These are phyloP conservation scores for Chironomus tentans DNA, from an alignment of 2,888 invertebrate species.

Conservation along the genomic window DNA sequence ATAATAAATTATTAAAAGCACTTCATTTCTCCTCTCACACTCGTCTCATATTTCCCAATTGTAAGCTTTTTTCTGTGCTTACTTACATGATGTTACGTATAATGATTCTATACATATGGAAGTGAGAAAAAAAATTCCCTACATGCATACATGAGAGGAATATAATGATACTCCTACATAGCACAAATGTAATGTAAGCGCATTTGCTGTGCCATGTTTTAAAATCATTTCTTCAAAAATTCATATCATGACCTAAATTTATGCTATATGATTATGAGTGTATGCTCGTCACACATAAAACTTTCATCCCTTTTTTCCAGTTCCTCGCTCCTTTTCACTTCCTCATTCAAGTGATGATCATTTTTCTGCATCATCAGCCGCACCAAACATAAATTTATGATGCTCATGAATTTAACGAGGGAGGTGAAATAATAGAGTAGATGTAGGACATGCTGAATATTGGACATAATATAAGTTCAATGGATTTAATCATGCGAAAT, in stretches of 20 bases:
- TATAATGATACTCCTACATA: not conserved
- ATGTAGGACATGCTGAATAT: not conserved
- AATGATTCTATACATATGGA: no score
- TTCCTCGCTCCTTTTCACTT: not conserved
- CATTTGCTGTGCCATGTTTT: not conserved
- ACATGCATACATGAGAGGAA: not conserved
- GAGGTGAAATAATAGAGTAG: not conserved
- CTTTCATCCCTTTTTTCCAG: no score
- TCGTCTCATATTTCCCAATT: no score
- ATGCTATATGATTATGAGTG: not conserved
- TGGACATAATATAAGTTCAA: not conserved
- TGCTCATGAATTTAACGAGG: not conserved
- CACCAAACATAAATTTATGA: not conserved
- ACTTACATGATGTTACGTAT: no score
- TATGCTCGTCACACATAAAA: not conserved
- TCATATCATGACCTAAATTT: constrained; percentile 2
- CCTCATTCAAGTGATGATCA: not conserved
- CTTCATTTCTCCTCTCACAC: no score
- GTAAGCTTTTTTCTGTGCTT: no score
- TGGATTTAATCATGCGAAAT: not conserved
- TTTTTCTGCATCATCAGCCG: not conserved
- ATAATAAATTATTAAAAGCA: no score
- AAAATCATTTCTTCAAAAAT: not conserved
- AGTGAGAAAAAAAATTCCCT: no score
- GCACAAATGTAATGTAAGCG: not conserved